Conservation (phyloP, 2,888 invertebrate genomes). For the Clepsis dumicolana region DNA sequence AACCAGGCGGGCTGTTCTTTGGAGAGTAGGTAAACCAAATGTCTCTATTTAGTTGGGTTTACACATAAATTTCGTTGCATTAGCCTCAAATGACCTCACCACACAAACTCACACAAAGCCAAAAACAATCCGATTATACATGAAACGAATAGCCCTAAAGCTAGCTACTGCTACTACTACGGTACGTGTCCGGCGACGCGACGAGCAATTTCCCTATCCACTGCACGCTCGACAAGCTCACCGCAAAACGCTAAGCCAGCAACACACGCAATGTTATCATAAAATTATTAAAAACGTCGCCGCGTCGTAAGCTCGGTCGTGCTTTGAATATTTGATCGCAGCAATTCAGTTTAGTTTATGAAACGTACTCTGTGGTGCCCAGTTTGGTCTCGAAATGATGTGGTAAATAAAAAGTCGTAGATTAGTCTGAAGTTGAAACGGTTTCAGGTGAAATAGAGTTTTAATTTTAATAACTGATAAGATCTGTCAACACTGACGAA, state of each 20-base stretch:
- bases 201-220: neutral
- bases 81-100: too few relatives aligned
- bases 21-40: too few relatives aligned
- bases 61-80: too few relatives aligned
- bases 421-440: neutral
- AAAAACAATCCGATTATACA: too few relatives aligned
- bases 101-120: too few relatives aligned
- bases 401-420: slow-evolving; percentile 11
- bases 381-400: neutral
- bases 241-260: neutral
- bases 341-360: slow-evolving; percentile 24
- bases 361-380: slow-evolving; percentile 19
- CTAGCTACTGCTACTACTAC: neutral
- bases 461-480: neutral
- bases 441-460: neutral
- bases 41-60: too few relatives aligned
- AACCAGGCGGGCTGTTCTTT: too few relatives aligned
- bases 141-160: neutral
- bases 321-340: slow-evolving; percentile 35
- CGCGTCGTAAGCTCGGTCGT: slow-evolving; percentile 20
- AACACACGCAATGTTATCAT: neutral
- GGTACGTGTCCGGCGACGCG: neutral
- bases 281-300: slow-evolving; percentile 22
- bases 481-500: too few relatives aligned
- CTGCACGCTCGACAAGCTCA: neutral